These are phyloP conservation scores for Cybosia mesomella DNA, from an alignment of 2,888 invertebrate genomes.

Conservation along the genomic window DNA sequence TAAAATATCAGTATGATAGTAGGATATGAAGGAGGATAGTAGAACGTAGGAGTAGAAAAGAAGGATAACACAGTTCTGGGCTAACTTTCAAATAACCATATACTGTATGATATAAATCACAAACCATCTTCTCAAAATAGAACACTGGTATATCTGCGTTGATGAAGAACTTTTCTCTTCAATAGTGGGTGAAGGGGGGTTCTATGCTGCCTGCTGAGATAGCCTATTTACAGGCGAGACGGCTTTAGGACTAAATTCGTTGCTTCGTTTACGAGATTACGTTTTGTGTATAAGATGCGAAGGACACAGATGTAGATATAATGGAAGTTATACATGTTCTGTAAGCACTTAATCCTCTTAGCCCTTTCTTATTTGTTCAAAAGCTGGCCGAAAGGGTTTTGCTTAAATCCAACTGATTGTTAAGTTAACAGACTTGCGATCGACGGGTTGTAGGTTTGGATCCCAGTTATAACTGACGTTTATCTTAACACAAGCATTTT, in stretches of 20 bases:
- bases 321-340: constrained; percentile 7
- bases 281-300: constrained; percentile 42
- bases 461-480: no score
- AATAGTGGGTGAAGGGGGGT: constrained; percentile 3
- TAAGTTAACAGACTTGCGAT: neutral
- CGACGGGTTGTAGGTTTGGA: no score
- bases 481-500: no score
- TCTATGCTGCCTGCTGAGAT: constrained; percentile 29
- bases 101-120: neutral
- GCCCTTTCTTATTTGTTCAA: neutral
- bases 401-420: neutral
- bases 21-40: no score
- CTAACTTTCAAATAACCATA: neutral
- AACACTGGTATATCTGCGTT: neutral
- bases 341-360: neutral
- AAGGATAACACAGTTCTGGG: no score
- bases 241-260: constrained; percentile 35
- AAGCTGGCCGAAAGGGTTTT: neutral
- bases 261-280: constrained; percentile 49
- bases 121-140: constrained; percentile 1
- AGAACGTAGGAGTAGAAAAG: no score
- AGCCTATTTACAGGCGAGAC: constrained; percentile 39
- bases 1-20: no score
- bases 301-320: constrained; percentile 16
- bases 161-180: constrained; percentile 18